Percentiles rank a stretch among this genome's conserved stretches.
phyloP scores from a whole-genome alignment of 2,888 invertebrate species.

The Nymphalis c-album region DNA sequence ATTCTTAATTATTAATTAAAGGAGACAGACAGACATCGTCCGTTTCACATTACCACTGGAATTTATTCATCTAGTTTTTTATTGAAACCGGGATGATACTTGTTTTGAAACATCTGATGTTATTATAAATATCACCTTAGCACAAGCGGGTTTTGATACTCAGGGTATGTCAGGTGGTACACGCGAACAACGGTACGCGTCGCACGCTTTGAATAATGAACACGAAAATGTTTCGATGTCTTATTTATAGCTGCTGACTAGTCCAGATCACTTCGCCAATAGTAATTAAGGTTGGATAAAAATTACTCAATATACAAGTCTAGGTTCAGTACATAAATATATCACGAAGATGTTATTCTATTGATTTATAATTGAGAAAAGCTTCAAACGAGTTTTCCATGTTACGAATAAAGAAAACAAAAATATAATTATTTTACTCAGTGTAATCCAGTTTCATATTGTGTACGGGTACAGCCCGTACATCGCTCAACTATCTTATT shows the following conservation, averaged over 20 bases:
- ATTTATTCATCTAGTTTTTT: background rate
- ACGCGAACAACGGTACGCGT: slow-evolving; percentile 59
- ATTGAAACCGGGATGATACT: background rate
- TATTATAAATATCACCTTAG: slow-evolving; percentile 1
- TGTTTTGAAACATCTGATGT: slow-evolving; percentile 8
- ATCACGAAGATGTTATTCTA: background rate
- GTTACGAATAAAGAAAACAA: no score
- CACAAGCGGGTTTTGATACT: slow-evolving; percentile 11
- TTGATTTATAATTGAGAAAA: background rate
- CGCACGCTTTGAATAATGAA: slow-evolving; percentile 68
- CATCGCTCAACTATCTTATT: no score
- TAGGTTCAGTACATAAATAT: background rate
- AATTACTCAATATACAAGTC: background rate
- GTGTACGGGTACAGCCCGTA: no score
- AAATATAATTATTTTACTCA: no score
- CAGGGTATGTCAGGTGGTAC: slow-evolving; percentile 41
- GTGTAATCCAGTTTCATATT: no score
- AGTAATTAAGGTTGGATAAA: slow-evolving; percentile 8
- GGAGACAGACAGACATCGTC: no score
- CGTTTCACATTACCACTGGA: no score
- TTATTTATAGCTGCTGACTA: slow-evolving; percentile 21
- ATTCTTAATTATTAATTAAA: no score
- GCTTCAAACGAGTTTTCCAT: no score
- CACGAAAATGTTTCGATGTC: slow-evolving; percentile 31
- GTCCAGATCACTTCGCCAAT: slow-evolving; percentile 1